Conservation (phyloP, 2,797 vertebrate species). For the Arnoldichthys spilopterus region DNA sequence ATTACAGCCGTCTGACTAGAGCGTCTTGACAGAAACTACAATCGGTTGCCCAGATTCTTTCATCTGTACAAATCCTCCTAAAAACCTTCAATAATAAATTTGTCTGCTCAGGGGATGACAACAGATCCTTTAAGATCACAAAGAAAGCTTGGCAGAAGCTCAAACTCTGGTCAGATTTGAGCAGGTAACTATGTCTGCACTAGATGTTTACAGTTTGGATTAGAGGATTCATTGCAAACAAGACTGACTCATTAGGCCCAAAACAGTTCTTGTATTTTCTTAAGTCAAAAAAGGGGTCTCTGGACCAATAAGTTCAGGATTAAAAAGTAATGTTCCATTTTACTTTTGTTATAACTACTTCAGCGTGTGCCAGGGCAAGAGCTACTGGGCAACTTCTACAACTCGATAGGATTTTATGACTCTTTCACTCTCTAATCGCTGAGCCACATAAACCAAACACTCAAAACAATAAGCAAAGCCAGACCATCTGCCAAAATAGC, state of each 20-base stretch:
- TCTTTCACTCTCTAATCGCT: constrained; percentile 33
- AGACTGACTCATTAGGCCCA: background rate
- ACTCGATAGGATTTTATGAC: constrained; percentile 24
- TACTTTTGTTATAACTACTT: background rate
- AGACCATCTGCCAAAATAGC: constrained; percentile 40
- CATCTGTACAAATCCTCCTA: background rate
- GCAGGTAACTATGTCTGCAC: constrained; percentile 1
- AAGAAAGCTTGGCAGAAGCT: background rate
- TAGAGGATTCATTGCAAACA: background rate
- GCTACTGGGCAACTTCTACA: constrained; percentile 11
- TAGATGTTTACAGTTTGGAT: background rate
- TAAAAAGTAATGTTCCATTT: background rate
- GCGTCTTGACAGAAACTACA: background rate
- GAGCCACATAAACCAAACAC: constrained; percentile 38
- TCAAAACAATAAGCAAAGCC: constrained; percentile 36
- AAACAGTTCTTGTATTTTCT: background rate
- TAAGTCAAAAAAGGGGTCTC: background rate
- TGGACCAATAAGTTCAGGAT: constrained; percentile 6
- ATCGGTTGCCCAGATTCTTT: background rate
- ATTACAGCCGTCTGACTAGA: background rate
- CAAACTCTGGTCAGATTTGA: constrained; percentile 1
- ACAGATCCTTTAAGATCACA: constrained; percentile 7
- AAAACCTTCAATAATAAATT: constrained; percentile 11
- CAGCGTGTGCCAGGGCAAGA: constrained; percentile 12
- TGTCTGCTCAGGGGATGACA: constrained; percentile 2